phyloP scores from a whole-genome alignment of 2,797 vertebrate genomes.

The Allobates femoralis region DNA sequence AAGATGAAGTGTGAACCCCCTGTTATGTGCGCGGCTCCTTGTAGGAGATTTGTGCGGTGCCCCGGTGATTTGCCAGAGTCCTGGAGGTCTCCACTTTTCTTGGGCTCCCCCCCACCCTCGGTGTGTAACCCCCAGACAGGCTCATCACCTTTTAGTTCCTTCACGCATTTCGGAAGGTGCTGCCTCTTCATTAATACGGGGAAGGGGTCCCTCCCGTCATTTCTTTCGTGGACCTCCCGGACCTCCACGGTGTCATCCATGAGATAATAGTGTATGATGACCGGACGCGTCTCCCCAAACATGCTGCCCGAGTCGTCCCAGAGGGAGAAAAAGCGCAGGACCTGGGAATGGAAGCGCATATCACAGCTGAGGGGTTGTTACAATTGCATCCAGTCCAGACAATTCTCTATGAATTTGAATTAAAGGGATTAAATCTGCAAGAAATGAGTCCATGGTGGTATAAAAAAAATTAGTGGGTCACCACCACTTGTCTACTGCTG shows the following conservation, averaged over 20 bases:
- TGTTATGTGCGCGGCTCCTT: too few species aligned
- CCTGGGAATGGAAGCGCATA: conserved; percentile 73
- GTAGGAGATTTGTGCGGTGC: neutral
- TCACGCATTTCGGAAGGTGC: conserved; percentile 80
- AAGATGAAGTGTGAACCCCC: neutral
- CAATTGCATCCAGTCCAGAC: neutral
- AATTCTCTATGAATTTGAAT: too few species aligned
- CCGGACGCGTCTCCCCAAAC: conserved; percentile 77
- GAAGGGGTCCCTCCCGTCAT: conserved; percentile 86
- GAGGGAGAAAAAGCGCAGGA: conserved; percentile 87
- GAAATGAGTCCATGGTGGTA: too few species aligned
- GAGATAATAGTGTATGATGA: conserved; percentile 88
- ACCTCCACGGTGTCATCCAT: conserved; percentile 90
- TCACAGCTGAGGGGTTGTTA: neutral
- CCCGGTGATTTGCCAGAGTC: too few species aligned
- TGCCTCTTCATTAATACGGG: conserved; percentile 85
- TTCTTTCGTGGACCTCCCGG: conserved; percentile 82
- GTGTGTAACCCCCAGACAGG: neutral
- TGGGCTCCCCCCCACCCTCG: too few species aligned
- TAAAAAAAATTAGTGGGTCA: too few species aligned
- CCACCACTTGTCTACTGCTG: too few species aligned
- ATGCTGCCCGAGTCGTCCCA: conserved; percentile 81
- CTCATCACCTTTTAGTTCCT: conserved; percentile 46
- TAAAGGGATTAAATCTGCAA: too few species aligned
- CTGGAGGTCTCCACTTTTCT: too few species aligned